Evolutionary conservation across 2,113 vertebrate genomes (phyloP), one percentile per base, ranked within the genome.

Genomic region (Trogon surrucura): DNA sequence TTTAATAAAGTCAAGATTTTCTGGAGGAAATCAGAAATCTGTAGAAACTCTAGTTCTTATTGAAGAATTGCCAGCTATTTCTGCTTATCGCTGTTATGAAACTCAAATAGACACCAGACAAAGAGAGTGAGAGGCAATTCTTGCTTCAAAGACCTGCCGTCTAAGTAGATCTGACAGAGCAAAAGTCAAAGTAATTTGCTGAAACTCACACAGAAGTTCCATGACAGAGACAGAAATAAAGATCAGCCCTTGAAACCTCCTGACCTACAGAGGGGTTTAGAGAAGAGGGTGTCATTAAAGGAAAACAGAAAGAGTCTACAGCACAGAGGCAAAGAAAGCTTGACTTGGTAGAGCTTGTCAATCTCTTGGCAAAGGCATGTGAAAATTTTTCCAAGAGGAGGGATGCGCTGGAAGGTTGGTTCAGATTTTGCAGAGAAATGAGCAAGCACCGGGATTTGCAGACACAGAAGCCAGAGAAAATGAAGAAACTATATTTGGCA

Each of bases 231-330:
- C 20, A 89, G 62, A 92, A 88, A 83, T 48, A 77, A 90, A 93
- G 61, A 92, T 84, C 60, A 87, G n/a, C 53, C 82, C 57, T 92
- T 74, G 67, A 94, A 83, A 79, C 62, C 65, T 88, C 81, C 85
- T 87, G 86, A 94, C 65, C 91, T 91, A 85, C 53, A 94, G 85
- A 93, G 11, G n/a, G 65, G 30, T 88, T 86, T 80, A 60, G 83
- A 93, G 36, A 64, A 80, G 56, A 57, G 36, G 17, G 21, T 81
- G 54, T 81, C 69, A 92, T 78, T 92, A 88, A 90, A 85, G 45
- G 48, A 74, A 86, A 94, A 71, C 48, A 86, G 82, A 72, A 69
- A 45, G 47, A 73, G 44, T 74, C 67, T 45, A 62, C 44, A 64
- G 34, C 65, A 78, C 0, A 0, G n/a, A 96, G 18, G 73, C 66